Percentiles rank a stretch among this genome's conserved stretches.
Evolutionary conservation across 2,797 vertebrate genomes (phyloP).

Genomic region (Atherinosoma microstoma): DNA sequence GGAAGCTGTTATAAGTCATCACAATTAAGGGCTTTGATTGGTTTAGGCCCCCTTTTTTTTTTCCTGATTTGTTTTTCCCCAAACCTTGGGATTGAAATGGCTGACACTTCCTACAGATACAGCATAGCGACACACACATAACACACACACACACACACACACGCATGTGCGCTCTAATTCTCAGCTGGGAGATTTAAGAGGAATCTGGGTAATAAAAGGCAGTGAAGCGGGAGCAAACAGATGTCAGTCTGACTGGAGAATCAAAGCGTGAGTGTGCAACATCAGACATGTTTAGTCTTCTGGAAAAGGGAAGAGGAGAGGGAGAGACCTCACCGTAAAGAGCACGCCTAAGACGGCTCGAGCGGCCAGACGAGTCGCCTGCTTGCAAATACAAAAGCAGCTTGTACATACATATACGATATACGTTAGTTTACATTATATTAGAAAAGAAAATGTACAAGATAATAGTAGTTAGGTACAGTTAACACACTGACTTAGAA

Average conservation of each 20-base stretch:
- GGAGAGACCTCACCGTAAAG: constrained; percentile 26
- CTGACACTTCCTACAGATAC: constrained; percentile 85
- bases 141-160: constrained; percentile 15
- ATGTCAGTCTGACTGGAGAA: constrained; percentile 52
- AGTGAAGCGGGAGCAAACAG: constrained; percentile 54
- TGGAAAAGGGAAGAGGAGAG: constrained; percentile 21
- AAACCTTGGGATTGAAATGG: constrained; percentile 78
- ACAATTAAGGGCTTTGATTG: constrained; percentile 65
- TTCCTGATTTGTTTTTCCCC: constrained; percentile 73
- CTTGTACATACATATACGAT: constrained; percentile 59
- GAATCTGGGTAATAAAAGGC: constrained; percentile 55
- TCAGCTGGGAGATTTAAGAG: constrained; percentile 30
- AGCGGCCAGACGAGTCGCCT: constrained; percentile 43
- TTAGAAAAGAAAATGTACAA: constrained; percentile 67
- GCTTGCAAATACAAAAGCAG: constrained; percentile 69
- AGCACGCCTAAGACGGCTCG: constrained; percentile 44
- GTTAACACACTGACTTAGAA: constrained; percentile 63
- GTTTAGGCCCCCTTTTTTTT: constrained; percentile 58
- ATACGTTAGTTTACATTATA: constrained; percentile 55
- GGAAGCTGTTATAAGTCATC: constrained; percentile 61
- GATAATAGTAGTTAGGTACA: constrained; percentile 63
- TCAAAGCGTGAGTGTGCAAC: constrained; percentile 44
- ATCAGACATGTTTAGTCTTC: constrained; percentile 33
- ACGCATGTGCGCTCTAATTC: constrained; percentile 9
- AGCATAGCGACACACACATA: constrained; percentile 58